Evolutionary conservation across 2,888 invertebrate genomes (phyloP).

Genomic region (Uropetala carovei): DNA sequence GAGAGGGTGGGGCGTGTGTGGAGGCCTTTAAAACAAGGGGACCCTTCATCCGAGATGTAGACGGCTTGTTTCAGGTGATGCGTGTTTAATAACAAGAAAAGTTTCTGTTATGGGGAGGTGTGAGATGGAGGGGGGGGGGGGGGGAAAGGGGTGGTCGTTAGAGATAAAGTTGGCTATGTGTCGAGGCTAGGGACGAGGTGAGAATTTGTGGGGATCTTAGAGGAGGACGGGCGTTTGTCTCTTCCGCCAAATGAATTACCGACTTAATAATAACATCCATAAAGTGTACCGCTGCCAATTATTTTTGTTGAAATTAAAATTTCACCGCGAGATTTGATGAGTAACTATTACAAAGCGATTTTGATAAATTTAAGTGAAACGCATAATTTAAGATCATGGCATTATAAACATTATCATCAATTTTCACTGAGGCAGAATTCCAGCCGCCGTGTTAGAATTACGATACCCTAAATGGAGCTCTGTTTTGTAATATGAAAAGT

Average conservation of each 20-base stretch:
- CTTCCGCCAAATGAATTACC: neutral
- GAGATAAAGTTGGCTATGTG: constrained; percentile 13
- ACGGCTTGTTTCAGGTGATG: constrained; percentile 54
- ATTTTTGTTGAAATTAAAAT: no score
- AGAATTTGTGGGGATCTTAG: constrained; percentile 19
- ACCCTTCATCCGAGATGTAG: neutral
- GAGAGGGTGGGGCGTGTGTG: neutral
- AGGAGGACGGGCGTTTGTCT: neutral
- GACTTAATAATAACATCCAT: no score
- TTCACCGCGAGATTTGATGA: no score
- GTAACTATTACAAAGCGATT: no score
- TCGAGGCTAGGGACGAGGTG: neutral
- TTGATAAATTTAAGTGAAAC: no score
- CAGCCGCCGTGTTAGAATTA: no score
- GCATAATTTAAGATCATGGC: no score
- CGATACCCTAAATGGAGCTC: no score
- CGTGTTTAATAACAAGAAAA: constrained; percentile 49
- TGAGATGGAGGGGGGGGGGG: neutral
- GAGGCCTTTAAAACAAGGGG: neutral
- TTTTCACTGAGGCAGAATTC: no score
- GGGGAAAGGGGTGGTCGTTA: neutral
- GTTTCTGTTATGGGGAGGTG: constrained; percentile 3
- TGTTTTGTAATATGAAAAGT: no score
- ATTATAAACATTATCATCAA: no score
- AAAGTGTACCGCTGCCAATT: no score